phyloP scores from a whole-genome alignment of 2,113 vertebrate genomes.

The Poicephalus gulielmi region DNA sequence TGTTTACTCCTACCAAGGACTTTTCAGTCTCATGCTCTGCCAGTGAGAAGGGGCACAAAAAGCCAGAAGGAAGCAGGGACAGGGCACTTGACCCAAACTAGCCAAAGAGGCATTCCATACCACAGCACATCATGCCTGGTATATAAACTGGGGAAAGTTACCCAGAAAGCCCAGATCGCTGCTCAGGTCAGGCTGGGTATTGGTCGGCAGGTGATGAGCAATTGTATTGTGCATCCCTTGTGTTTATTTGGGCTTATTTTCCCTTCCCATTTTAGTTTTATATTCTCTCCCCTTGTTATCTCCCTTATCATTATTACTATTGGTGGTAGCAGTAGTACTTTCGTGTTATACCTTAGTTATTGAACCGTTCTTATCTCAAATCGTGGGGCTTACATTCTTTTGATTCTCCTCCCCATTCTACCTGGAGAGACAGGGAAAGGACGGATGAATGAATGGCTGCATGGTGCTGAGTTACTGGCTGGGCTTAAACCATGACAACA shows the following conservation, averaged over 20 bases:
- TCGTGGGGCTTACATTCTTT: neutral
- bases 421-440: neutral
- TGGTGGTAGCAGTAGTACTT: neutral
- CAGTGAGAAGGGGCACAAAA: neutral
- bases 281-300: neutral
- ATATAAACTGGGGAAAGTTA: neutral
- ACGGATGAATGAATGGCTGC: neutral
- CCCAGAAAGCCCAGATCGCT: neutral
- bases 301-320: neutral
- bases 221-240: neutral
- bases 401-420: neutral
- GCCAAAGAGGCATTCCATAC: neutral
- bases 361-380: neutral
- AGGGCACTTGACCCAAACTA: neutral
- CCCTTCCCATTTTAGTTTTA: neutral
- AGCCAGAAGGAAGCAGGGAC: neutral
- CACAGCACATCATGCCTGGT: neutral
- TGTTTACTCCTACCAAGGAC: neutral
- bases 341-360: neutral
- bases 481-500: neutral
- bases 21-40: neutral
- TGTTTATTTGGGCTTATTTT: neutral
- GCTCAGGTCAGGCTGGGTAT: neutral
- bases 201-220: neutral
- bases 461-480: neutral